Base-by-base conservation (phyloP, 2,888 invertebrate species). In the Drosophila nr. perissopoda region DNA sequence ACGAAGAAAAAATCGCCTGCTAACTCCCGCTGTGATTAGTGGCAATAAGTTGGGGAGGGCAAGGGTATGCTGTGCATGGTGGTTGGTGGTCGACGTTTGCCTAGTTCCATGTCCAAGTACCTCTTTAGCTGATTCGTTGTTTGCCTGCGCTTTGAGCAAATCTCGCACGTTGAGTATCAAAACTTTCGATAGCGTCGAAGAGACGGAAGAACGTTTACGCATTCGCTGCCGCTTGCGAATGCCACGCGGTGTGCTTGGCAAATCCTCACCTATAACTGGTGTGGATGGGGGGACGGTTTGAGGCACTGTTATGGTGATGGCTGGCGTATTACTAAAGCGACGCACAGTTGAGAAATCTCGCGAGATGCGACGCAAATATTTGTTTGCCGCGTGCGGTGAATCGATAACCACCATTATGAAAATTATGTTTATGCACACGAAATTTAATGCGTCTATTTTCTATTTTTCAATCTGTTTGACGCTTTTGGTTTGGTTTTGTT, bases 101-200 rank as follows among this genome's bases (percentile, higher is more conserved):
- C 27, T 53, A 46, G 18, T n/a, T 34, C 25, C 52, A 51, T 49
- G 54, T 38, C 63, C 29, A 48, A 66, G 59, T 77, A 91, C 92
- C 91, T 90, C 88, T 73, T 79, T 61, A 46, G 57, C 40, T 11
- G 64, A 61, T 11, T 88, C 90, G 63, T 66, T 74, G 74, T 82
- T 69, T 66, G 91, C 76, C 57, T 91, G 80, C 36, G 78, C 83
- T 77, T 79, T 90, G 66, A 93, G 81, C 81, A 93, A 91, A 89
- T 93, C 93, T 54, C 91, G 91, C 58, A 93, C 93, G 79, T 92
- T 93, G 62, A 93, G 89, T 80, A 93, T 91, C 65, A 93, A 88
- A 74, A 92, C 91, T 89, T 92, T 92, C 18, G 92, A 91, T 25
- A 93, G 80, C n/a, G 92, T 92, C 74, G 92, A 92, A 36, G 92